phyloP scores from a whole-genome alignment of 2,113 vertebrate species.

The Theristicus caerulescens region DNA sequence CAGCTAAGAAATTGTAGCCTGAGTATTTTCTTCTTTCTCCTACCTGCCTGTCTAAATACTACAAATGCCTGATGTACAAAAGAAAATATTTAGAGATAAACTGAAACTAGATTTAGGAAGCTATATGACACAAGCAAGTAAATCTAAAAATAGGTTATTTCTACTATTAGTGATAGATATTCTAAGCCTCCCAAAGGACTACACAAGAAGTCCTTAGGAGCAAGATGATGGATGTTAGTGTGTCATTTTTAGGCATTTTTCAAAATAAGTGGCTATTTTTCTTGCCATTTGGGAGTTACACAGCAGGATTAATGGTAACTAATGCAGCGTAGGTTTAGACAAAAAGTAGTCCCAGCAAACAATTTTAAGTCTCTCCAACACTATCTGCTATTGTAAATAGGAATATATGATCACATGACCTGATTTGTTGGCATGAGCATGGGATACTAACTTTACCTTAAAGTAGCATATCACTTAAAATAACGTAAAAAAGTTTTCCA shows the following conservation, averaged over 20 bases:
- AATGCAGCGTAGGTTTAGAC: slow-evolving; percentile 40
- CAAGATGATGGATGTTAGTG: slow-evolving; percentile 48
- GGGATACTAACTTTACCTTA: not conserved
- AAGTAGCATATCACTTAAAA: not conserved
- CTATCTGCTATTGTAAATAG: not conserved
- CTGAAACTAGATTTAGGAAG: not conserved
- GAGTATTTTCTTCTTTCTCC: not conserved
- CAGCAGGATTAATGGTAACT: slow-evolving; percentile 49
- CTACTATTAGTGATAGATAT: not conserved
- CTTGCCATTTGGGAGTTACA: slow-evolving; percentile 4
- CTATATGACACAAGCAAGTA: not conserved
- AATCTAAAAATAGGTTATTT: not conserved
- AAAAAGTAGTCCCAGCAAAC: not conserved
- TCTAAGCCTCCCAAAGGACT: not conserved
- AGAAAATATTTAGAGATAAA: not conserved
- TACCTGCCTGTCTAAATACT: not conserved
- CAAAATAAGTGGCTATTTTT: slow-evolving; percentile 44
- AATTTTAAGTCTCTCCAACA: slow-evolving; percentile 18
- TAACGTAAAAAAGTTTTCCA: not conserved
- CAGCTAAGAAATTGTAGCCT: not conserved
- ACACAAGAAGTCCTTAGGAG: not conserved
- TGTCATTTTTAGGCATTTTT: slow-evolving; percentile 47
- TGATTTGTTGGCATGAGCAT: not conserved
- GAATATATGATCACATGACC: not conserved
- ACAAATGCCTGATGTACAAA: not conserved